Conservation (phyloP, 2,797 vertebrate species). For the Cottoperca gobio region DNA sequence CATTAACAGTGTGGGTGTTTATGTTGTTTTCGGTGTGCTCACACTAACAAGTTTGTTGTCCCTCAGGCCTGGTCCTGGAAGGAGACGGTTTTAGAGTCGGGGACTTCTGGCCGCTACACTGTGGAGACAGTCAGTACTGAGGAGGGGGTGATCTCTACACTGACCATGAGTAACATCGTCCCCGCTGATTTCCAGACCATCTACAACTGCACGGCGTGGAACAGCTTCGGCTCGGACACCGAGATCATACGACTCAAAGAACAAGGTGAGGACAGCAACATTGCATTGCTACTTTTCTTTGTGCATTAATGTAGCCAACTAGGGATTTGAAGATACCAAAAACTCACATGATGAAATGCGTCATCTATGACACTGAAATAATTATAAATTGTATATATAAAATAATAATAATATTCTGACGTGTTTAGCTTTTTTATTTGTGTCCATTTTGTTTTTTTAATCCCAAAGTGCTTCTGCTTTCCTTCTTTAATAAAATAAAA, state of each 20-base stretch:
- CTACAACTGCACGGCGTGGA: constrained; percentile 96
- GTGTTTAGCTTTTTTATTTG: too few species aligned
- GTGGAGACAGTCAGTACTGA: constrained; percentile 93
- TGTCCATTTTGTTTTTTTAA: too few species aligned
- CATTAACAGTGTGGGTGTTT: neutral
- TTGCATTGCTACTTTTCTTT: too few species aligned
- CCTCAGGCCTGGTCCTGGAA: constrained; percentile 95
- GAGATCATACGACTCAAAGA: constrained; percentile 95
- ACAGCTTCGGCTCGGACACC: constrained; percentile 94
- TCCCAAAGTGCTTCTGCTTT: too few species aligned
- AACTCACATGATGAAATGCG: too few species aligned
- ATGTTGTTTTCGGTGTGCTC: neutral
- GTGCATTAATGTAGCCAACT: too few species aligned
- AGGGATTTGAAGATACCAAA: too few species aligned
- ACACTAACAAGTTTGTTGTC: neutral
- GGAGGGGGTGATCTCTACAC: constrained; percentile 91
- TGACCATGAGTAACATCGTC: constrained; percentile 94
- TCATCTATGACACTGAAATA: too few species aligned
- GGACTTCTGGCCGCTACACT: constrained; percentile 92
- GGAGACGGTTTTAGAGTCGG: constrained; percentile 92
- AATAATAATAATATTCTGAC: too few species aligned
- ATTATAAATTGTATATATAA: too few species aligned
- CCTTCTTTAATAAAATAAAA: too few species aligned
- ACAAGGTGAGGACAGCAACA: constrained; percentile 87
- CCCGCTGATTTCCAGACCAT: constrained; percentile 94